Conservation (phyloP, 1,140 invertebrate species). For the Tribolium madens region DNA sequence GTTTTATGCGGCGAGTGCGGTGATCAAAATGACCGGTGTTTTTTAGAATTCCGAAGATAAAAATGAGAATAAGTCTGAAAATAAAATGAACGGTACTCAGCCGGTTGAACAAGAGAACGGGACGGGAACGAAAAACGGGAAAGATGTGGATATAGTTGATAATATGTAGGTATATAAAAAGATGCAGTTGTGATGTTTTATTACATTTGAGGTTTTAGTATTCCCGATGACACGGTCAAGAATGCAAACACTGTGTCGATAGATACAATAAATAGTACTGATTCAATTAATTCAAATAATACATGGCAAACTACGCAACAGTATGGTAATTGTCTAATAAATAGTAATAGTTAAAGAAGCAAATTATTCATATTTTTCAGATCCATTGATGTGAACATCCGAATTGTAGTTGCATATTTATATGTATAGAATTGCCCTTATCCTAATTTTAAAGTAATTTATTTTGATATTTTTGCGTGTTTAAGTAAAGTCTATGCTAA, state of each 20-base stretch:
- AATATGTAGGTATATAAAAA: slow-evolving; percentile 62
- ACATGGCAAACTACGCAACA: slow-evolving; percentile 63
- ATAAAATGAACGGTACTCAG: slow-evolving; percentile 62
- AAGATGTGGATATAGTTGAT: slow-evolving; percentile 62
- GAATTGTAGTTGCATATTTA: slow-evolving; percentile 49
- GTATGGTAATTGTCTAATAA: slow-evolving; percentile 62
- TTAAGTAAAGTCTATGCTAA: slow-evolving; percentile 9
- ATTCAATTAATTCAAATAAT: slow-evolving; percentile 67
- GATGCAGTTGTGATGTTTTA: background rate
- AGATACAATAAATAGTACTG: slow-evolving; percentile 65
- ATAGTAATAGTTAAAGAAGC: slow-evolving; percentile 56
- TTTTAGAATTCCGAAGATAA: slow-evolving; percentile 62
- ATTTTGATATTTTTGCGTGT: slow-evolving; percentile 45
- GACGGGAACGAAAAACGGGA: slow-evolving; percentile 62
- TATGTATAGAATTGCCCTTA: slow-evolving; percentile 54
- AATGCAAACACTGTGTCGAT: slow-evolving; percentile 68
- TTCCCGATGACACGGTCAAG: slow-evolving; percentile 70
- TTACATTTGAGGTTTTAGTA: slow-evolving; percentile 58
- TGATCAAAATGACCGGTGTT: background rate
- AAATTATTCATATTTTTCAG: slow-evolving; percentile 58
- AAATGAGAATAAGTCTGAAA: slow-evolving; percentile 63
- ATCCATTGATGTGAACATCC: slow-evolving; percentile 58
- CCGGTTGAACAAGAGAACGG: slow-evolving; percentile 59
- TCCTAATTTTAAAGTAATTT: slow-evolving; percentile 55
- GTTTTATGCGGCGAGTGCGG: slow-evolving; percentile 38